Base-by-base conservation (phyloP, 2,113 vertebrate species). In the Gulo gulo region DNA sequence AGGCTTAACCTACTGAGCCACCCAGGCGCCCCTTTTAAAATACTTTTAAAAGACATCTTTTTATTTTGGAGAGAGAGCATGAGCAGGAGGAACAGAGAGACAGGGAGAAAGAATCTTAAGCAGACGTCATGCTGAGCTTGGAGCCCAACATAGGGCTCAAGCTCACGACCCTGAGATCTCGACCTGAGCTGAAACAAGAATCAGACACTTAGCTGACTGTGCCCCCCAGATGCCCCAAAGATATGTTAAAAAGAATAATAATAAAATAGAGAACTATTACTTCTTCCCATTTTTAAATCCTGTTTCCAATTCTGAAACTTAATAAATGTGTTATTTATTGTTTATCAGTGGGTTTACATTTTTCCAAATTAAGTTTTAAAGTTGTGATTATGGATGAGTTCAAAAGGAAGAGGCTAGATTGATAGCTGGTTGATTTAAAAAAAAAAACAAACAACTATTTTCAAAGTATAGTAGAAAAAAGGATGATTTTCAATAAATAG, bases 321-420 rank as follows among this genome's bases (percentile, higher is more conserved):
- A 47, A 55, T 90, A 76, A 93, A 18, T 36, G 7, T 21, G 45
- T 88, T 36, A 42, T 52, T 39, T 91, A 91, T 71, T 76, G 3
- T 39, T 0, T 91, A 39, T 71, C 23, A 29, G 6, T 65, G 12
- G 20, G 42, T 73, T 96, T 79, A 16, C 12, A 63, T 87, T 78
- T 83, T 94, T 96, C 13, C 20, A 84, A 79, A 63, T 73, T 82
- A 82, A 95, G 0, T 45, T 69, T 91, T 94, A 90, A 89, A 93
- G 11, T 79, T 79, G n/a, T 91, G 24, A 94, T n/a, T 88, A 26
- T 84, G 84, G 52, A 79, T 1, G 74, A 24, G 1, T 80, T 63
- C 79, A 13, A 23, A n/a, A 55, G 76, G 73, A 78, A 65, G 47
- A 57, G 34, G 5, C 7, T 87, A 79, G 31, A 45, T 78, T 93